Evolutionary conservation across 2,888 invertebrate species (phyloP).

Genomic region (Lasioglossum malachurum): DNA sequence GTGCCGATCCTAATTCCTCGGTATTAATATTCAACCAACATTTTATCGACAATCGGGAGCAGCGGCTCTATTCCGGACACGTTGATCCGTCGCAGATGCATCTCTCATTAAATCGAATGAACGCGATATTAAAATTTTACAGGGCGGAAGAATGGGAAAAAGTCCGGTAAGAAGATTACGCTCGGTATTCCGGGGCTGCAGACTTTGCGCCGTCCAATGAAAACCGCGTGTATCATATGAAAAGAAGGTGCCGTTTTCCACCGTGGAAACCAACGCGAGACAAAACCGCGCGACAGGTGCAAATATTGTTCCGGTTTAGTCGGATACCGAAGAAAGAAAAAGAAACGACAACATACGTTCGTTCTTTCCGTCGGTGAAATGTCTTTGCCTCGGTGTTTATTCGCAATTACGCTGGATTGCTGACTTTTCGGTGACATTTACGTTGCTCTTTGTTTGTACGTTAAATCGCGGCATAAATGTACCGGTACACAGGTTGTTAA

Average conservation of each 20-base stretch:
- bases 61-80: background rate
- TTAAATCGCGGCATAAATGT: background rate
- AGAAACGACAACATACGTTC: background rate
- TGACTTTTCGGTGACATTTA: background rate
- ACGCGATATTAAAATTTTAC: constrained; percentile 47
- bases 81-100: constrained; percentile 14
- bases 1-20: background rate
- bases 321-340: background rate
- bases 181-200: background rate
- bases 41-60: background rate
- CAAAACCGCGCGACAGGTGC: constrained; percentile 36
- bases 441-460: background rate
- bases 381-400: background rate
- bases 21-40: background rate
- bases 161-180: constrained; percentile 29
- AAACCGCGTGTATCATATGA: constrained; percentile 35
- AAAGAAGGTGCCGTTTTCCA: constrained; percentile 20
- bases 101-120: constrained; percentile 23
- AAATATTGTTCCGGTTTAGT: constrained; percentile 47
- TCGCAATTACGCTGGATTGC: background rate
- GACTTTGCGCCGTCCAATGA: constrained; percentile 11
- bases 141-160: background rate
- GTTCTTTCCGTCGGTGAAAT: background rate
- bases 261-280: background rate
- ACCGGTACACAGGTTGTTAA: background rate